phyloP scores from a whole-genome alignment of 2,113 vertebrate species.

The Daboia siamensis region DNA sequence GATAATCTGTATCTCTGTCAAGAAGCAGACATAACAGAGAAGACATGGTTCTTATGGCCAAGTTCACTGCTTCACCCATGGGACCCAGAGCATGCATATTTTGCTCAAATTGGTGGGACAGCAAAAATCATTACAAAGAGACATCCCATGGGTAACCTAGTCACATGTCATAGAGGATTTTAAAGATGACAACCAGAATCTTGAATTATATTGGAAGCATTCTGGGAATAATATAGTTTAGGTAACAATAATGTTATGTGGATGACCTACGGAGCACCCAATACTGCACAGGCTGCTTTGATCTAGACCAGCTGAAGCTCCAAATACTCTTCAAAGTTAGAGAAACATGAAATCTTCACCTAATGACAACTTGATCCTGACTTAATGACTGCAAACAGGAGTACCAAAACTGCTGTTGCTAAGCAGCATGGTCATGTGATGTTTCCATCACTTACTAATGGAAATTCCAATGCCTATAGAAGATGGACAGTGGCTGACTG shows the following conservation, averaged over 20 bases:
- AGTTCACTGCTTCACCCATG: background rate
- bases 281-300: background rate
- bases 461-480: background rate
- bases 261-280: background rate
- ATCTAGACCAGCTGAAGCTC: background rate
- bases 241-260: background rate
- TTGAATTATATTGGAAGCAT: background rate
- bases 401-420: background rate
- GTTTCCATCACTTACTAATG: background rate
- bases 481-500: background rate
- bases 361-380: background rate
- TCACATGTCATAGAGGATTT: background rate
- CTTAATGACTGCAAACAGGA: background rate
- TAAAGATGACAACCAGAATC: background rate
- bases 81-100: background rate
- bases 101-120: background rate
- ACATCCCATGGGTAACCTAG: background rate
- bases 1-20: background rate
- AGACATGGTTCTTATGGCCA: background rate
- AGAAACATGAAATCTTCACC: background rate
- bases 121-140: background rate
- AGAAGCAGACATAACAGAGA: background rate
- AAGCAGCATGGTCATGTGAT: background rate
- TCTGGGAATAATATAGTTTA: background rate
- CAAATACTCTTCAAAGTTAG: background rate